Base-by-base conservation (phyloP, 2,888 invertebrate genomes). In the Pyrrhia umbra region DNA sequence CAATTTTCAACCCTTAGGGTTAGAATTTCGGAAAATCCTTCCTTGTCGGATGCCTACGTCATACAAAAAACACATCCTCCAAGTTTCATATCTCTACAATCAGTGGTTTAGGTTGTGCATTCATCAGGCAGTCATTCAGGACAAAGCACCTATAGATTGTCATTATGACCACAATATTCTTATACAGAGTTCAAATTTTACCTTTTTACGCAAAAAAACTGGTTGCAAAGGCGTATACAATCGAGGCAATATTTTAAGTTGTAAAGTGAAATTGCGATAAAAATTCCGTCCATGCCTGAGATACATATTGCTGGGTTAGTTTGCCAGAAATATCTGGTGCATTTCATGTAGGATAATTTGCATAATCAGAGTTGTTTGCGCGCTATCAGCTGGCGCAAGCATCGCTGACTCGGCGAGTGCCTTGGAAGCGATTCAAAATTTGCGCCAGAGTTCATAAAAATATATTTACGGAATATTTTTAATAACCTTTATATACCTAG, bases 321-420 rank as follows among this genome's bases (percentile, higher is more conserved):
- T 71, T 76, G 50, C 42, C 71, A 71, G 43, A 45, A 73, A 67
- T 67, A 58, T 64, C 37, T 64, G 15, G 51, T 60, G 68, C 60
- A 68, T 68, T 52, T 61, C 27, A 68, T 68, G 37, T 18, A 40
- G 18, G 34, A 46, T 50, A 39, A 74, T 78, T 75, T 69, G 57
- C 65, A 78, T 75, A 78, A 75, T 75, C 70, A 65, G 37, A 47
- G 55, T 63, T 69, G 67, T 81, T 79, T 76, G 60, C 52, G 52
- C 51, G 43, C 47, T 60, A 77, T 68, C 52, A 69, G 64, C 71
- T 71, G 66, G 68, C 64, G 40, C 50, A 23, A 62, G 52, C 59
- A 63, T 56, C 49, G 49, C 58, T 61, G 60, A 55, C 50, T 51
- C 20, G 25, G 51, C 34, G 27, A 66, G 51, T 70, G 64, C 54